Conservation (phyloP, 2,888 invertebrate species). For the Agrochola lota region DNA sequence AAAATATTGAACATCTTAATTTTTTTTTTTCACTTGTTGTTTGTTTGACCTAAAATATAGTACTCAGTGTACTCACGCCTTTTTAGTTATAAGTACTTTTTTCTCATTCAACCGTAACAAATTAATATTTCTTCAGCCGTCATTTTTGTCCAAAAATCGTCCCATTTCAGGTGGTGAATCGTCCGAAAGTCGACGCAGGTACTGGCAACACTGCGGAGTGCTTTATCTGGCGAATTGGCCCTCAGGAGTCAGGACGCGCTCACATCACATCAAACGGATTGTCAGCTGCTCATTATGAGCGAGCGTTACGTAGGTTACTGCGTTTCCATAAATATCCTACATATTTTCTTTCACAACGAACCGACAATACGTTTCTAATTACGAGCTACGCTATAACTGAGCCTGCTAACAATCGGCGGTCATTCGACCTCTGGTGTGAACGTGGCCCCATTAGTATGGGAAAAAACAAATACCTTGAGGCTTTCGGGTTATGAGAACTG, state of each 20-base stretch:
- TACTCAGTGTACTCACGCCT: no score
- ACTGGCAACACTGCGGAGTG: no score
- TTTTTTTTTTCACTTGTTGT: no score
- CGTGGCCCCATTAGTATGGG: background rate
- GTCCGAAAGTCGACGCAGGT: no score
- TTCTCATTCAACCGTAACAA: no score
- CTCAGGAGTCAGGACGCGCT: background rate
- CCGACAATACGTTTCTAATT: background rate
- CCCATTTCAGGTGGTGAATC: no score
- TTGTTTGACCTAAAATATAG: no score
- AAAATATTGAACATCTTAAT: no score
- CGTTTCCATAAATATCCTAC: background rate
- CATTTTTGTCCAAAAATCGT: no score
- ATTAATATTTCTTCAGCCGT: no score
- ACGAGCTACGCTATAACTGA: background rate
- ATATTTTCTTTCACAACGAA: background rate
- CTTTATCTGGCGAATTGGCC: no score
- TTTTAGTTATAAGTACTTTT: no score
- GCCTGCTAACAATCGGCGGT: background rate
- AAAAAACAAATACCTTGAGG: slow-evolving; percentile 63
- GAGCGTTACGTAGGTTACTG: background rate
- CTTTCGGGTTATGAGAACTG: slow-evolving; percentile 63
- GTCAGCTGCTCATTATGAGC: background rate
- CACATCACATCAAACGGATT: background rate
- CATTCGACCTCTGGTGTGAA: background rate